phyloP scores from a whole-genome alignment of 2,113 vertebrate genomes.

The Ailurus styani region DNA sequence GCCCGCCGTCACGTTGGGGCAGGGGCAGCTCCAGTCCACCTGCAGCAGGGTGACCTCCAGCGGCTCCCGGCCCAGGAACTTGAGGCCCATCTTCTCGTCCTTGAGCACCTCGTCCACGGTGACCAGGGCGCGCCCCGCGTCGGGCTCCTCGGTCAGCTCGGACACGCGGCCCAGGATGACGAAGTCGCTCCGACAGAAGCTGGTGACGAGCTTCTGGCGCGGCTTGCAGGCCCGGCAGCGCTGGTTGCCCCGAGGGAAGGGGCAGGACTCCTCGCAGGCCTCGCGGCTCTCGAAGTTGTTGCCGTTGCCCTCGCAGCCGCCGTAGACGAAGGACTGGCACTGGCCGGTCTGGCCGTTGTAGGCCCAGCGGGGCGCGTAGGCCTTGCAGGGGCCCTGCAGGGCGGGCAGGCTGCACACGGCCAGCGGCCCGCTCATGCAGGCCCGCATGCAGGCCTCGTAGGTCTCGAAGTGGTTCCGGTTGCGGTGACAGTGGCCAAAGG shows the following conservation, averaged over 20 bases:
- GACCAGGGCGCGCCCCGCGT: conserved; percentile 91
- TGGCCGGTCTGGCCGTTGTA: conserved; percentile 88
- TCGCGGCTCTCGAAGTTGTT: conserved; percentile 98
- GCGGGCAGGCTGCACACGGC: conserved; percentile 89
- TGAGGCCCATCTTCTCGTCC: conserved; percentile 98
- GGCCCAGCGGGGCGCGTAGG: conserved; percentile 93
- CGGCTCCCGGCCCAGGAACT: conserved; percentile 92
- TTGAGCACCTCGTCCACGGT: conserved; percentile 95
- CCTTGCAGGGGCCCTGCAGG: conserved; percentile 94
- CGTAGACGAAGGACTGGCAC: conserved; percentile 95
- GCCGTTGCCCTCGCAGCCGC: conserved; percentile 93
- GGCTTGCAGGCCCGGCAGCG: conserved; percentile 93
- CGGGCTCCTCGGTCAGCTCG: conserved; percentile 90
- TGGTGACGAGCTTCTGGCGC: conserved; percentile 93
- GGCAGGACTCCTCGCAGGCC: conserved; percentile 93
- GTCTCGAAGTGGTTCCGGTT: conserved; percentile 91
- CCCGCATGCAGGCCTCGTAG: conserved; percentile 90
- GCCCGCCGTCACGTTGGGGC: conserved; percentile 92
- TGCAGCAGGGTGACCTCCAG: conserved; percentile 94
- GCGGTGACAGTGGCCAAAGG: conserved; percentile 86
- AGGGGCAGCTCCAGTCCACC: conserved; percentile 96
- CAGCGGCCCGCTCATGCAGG: conserved; percentile 89
- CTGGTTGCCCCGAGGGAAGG: conserved; percentile 87
- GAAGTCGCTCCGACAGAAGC: conserved; percentile 96
- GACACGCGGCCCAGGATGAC: conserved; percentile 92